Base-by-base conservation (phyloP, 2,888 invertebrate genomes). In the Eupelmus urozonus region DNA sequence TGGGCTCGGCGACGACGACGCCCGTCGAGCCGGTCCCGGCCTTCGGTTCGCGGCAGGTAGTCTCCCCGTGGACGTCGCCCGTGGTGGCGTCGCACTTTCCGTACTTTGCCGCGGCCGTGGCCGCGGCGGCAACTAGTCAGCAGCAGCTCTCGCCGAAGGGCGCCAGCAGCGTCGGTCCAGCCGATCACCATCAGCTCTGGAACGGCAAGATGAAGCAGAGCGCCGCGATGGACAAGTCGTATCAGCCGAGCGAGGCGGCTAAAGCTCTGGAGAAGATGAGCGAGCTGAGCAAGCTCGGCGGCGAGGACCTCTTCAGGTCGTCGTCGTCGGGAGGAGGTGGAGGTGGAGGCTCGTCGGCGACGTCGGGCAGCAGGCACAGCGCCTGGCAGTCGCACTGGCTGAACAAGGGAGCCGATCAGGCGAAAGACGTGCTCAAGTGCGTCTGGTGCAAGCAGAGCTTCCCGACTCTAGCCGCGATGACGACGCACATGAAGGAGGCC, bases 381-480 rank as follows among this genome's bases (percentile, higher is more conserved):
- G 97, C 97, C 18, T 97, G 98, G 96, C 98, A 98, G 87, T 98
- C 98, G 1, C 98, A 98, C 88, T 98, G 98, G 98, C 91, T 98
- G 74, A 98, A 96, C 91, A 98, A 97, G 87, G 97, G 97, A 7
- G 97, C 97, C 1, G 97, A 97, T 85, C 97, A 96, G 86, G 97
- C 98, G 20, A 96, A 97, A 90, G 97, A 98, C 88, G 98, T 98
- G 40, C 93, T 98, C 42, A 97, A 98, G 89, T 98, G 98, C 90
- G 98, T 98, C 53, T 98, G 98, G 96, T 98, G 98, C 90, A 98
- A 98, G 89, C 97, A 98, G 89, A 98, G 98, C 86, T 98, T 98
- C 89, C 96, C 96, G 78, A 96, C 97, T 42, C 91, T 98, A 62
- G 98, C 98, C 0, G 96, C 98, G 81, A 93, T 98, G 91, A 98